Evolutionary conservation across 2,797 vertebrate species (phyloP), one percentile per base, ranked within the genome.

Genomic region (Leuciscus waleckii): DNA sequence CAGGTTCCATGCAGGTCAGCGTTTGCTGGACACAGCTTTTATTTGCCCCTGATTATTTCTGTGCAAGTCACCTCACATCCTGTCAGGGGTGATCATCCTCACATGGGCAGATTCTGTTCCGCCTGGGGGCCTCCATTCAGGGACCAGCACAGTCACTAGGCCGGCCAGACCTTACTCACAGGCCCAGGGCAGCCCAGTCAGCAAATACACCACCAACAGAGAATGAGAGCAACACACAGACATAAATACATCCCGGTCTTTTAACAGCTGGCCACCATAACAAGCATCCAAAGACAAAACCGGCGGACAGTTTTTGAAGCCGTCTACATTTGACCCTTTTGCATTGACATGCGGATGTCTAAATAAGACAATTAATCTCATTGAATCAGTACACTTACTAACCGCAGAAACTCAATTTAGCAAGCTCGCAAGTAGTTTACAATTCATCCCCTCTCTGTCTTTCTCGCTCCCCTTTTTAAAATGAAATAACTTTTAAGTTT

Each of bases 101-200:
- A 92, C 90, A 90, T 90, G 89, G 89, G 85, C 87, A 81, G 85
- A 93, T 94, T 92, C 85, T 86, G 37, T 86, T 94, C 90, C 91
- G 94, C 94, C 88, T 94, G 92, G 92, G 89, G 93, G 91, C 89
- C 86, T 93, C 95, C 90, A 95, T 96, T 96, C 94, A 96, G 81
- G 79, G 87, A 82, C 84, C 82, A 90, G 94, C 91, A 91, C 91
- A 88, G 91, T 93, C 93, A 93, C 92, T 91, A 90, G 90, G 90
- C 90, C 89, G 88, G 89, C 89, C 91, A 92, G 91, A 92, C 89
- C 92, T 91, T 84, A 93, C 92, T 86, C 79, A 90, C 92, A 89
- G 90, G 76, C 83, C 41, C 46, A 91, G 90, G 87, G 88, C 92
- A 93, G 94, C 92, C 81, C 89, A 90, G 94, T 96, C 95, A 96